Percentiles rank a stretch among this genome's conserved stretches.
phyloP scores from a whole-genome alignment of 2,888 invertebrate species.

The Ophioninae sp. region DNA sequence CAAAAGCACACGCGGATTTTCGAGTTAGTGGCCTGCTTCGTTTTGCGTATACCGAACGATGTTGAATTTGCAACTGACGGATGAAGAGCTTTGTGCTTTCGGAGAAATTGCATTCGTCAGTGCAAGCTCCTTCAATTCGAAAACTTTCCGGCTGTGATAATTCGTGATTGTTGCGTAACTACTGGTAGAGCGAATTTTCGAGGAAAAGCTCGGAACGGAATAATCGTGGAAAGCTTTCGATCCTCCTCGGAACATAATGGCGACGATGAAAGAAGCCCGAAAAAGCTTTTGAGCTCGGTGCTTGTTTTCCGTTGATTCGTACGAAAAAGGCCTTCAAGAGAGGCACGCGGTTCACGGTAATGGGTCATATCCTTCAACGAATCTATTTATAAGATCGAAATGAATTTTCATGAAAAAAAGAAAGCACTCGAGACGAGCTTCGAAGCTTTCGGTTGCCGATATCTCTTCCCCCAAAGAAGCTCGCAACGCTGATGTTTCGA shows the following conservation, averaged over 20 bases:
- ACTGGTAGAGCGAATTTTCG: neutral
- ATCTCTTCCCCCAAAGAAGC: slow-evolving; percentile 10
- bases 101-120: neutral
- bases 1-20: neutral
- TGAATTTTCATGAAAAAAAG: slow-evolving; percentile 9
- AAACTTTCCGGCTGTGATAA: neutral
- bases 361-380: slow-evolving; percentile 1
- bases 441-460: neutral
- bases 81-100: neutral
- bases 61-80: neutral
- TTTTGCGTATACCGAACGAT: neutral
- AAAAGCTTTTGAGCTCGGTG: neutral
- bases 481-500: slow-evolving; percentile 13
- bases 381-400: neutral
- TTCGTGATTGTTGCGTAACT: neutral
- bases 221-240: neutral
- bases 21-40: neutral
- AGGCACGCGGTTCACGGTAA: neutral
- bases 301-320: neutral
- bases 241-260: neutral
- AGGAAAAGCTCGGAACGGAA: neutral
- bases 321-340: neutral
- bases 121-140: neutral
- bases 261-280: neutral
- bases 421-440: slow-evolving; percentile 1